Base-by-base conservation (phyloP, 2,888 invertebrate genomes). In the Athalia cordata region DNA sequence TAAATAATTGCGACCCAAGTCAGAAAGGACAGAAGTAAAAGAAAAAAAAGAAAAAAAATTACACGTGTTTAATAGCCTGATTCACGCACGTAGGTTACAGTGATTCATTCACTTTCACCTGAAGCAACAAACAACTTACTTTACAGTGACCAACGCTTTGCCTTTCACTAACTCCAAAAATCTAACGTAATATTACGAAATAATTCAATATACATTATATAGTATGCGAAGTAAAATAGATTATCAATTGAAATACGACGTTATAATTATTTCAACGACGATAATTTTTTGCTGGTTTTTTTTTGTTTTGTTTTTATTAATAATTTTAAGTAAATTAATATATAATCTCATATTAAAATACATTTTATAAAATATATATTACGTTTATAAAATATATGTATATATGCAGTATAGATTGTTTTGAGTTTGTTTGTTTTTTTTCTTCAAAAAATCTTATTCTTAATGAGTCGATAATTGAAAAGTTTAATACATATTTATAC, bases 271-370 rank as follows among this genome's bases (percentile, higher is more conserved):
- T 29, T 29, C 2, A 29, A 29, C 29, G 2, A 29, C 2, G 29
- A 67, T 1, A 13, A 52, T 55, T 6, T 4, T 66, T 5, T 43
- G 50, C n/a, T 15, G 64, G 76, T 80, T 79, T 80, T 81, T 45
- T 47, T 78, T 79, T 29, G 29, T 29, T 79, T 81, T 79, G 76
- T 81, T 78, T 9, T 78, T 77, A 65, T n/a, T 67, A 52, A 55
- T 43, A 76, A 59, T 79, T 67, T 59, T 47, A 59, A 72, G 45
- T 59, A 59, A 47, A 59, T 72, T 59, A 72, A 72, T 72, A 72
- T 70, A 65, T 80, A 83, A 83, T 83, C 80, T 80, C 82, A 80
- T 79, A 29, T 29, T 80, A 65, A 55, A 80, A 81, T 79, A 78
- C 78, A 79, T 77, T 70, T 72, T 77, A 77, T 13, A 62, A 74